Percentiles rank a stretch among this genome's conserved stretches.
phyloP scores from a whole-genome alignment of 2,797 vertebrate species.

The Anniella stebbinsi region DNA sequence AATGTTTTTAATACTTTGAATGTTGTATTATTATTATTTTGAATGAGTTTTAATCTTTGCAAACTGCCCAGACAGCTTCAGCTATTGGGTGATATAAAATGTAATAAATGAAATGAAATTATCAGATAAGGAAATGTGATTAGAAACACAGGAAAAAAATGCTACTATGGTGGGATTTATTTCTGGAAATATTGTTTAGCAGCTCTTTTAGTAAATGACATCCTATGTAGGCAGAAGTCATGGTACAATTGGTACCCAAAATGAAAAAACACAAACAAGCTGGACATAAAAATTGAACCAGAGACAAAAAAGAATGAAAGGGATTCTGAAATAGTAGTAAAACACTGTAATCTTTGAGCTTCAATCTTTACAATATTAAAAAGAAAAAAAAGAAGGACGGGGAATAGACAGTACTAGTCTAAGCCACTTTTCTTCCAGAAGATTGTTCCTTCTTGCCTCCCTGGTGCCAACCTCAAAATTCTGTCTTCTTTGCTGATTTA shows the following conservation, averaged over 20 bases:
- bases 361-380: background rate
- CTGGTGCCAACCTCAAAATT: background rate
- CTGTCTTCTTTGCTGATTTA: background rate
- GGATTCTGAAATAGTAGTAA: background rate
- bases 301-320: too few relatives aligned
- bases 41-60: too few relatives aligned
- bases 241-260: background rate
- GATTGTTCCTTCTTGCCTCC: background rate
- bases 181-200: background rate
- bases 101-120: too few relatives aligned
- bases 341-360: background rate
- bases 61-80: too few relatives aligned
- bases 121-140: background rate
- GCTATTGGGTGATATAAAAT: too few relatives aligned
- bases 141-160: background rate
- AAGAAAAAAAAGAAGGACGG: too few relatives aligned
- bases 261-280: background rate
- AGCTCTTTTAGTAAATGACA: background rate
- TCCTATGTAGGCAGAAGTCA: background rate
- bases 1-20: too few relatives aligned
- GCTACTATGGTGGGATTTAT: too few relatives aligned
- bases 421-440: background rate
- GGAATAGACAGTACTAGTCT: too few relatives aligned
- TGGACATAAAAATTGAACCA: background rate
- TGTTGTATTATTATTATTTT: too few relatives aligned